phyloP scores from a whole-genome alignment of 1,140 invertebrate genomes.

The Drosophila arizonae region DNA sequence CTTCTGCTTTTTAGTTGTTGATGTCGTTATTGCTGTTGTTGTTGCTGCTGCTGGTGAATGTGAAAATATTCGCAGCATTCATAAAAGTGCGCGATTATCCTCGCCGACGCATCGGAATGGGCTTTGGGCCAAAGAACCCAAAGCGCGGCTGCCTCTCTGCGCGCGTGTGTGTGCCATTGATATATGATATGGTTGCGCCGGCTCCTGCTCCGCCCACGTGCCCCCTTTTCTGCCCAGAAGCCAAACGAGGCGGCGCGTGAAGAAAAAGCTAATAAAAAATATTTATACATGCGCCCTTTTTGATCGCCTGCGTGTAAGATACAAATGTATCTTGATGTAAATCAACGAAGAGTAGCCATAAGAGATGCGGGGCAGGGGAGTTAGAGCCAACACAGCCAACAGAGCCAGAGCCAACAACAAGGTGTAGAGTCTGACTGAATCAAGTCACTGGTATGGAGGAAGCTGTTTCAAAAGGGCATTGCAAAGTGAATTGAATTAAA shows the following conservation, averaged over 20 bases:
- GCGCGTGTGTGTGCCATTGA: slow-evolving; percentile 26
- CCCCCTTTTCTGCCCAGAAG: slow-evolving; percentile 13
- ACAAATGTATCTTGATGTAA: slow-evolving; percentile 72
- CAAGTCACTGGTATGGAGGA: neutral
- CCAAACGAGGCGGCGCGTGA: slow-evolving; percentile 28
- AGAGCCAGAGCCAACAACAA: slow-evolving; percentile 20
- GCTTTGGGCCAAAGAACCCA: slow-evolving; percentile 16
- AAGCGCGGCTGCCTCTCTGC: neutral
- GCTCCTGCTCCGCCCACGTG: neutral
- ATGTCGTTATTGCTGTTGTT: no score
- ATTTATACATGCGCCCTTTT: slow-evolving; percentile 66
- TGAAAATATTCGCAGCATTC: slow-evolving; percentile 39
- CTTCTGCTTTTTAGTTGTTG: neutral
- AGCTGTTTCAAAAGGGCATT: slow-evolving; percentile 34
- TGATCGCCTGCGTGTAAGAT: slow-evolving; percentile 39
- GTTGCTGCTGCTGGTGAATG: neutral
- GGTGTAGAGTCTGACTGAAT: neutral
- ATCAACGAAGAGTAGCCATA: neutral
- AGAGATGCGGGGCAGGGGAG: slow-evolving; percentile 16
- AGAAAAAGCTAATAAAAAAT: slow-evolving; percentile 69
- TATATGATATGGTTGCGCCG: slow-evolving; percentile 41
- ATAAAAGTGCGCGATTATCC: slow-evolving; percentile 65
- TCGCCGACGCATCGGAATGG: slow-evolving; percentile 48
- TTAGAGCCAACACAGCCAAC: no score
- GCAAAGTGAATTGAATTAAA: slow-evolving; percentile 58